Percentiles rank a stretch among this genome's conserved stretches.
phyloP scores from a whole-genome alignment of 2,797 vertebrate genomes.

The Numenius phaeopus region DNA sequence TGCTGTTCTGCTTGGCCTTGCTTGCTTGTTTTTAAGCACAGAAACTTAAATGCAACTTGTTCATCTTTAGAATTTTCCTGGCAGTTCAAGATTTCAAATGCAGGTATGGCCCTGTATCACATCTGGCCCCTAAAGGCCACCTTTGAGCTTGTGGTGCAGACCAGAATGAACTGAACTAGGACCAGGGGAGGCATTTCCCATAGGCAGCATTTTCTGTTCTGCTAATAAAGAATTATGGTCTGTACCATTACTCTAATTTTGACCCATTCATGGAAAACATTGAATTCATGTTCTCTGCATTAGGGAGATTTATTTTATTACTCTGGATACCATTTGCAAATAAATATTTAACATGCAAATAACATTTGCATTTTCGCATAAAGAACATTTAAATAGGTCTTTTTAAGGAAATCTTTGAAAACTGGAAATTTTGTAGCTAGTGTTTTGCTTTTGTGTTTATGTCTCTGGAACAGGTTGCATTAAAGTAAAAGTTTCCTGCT shows the following conservation, averaged over 20 bases:
- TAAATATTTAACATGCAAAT: neutral
- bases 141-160: neutral
- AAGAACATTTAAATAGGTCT: neutral
- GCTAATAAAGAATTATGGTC: neutral
- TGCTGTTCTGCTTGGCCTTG: neutral
- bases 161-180: neutral
- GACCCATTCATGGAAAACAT: neutral
- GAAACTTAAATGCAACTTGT: neutral
- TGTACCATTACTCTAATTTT: neutral
- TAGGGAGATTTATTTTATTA: neutral
- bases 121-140: neutral
- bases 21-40: neutral
- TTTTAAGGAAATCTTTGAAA: neutral
- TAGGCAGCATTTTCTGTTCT: neutral
- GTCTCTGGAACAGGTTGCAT: constrained; percentile 14
- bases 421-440: neutral
- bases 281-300: neutral
- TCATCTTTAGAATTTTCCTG: neutral
- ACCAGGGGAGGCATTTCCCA: neutral
- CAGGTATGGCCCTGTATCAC: neutral
- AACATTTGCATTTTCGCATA: too few relatives aligned
- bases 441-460: neutral
- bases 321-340: neutral
- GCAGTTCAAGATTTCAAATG: neutral
- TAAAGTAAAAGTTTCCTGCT: neutral